Evolutionary conservation across 92 coral and sea anemone species (phyloP), one percentile per base, ranked within the genome.

Genomic region (Porites lobata): DNA sequence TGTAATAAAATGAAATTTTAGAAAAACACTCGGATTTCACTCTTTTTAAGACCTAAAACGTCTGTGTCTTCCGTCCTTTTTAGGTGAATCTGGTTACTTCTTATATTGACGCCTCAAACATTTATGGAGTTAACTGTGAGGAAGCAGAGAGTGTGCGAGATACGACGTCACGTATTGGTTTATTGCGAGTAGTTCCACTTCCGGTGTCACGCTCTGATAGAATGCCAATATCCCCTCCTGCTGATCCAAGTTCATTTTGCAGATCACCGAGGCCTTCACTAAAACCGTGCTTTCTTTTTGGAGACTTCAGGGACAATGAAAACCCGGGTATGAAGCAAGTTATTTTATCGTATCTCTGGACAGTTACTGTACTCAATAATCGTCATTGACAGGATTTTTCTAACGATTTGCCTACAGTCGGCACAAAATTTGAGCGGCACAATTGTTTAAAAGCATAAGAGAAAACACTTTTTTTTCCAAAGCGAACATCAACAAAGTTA

Each of bases 31-130:
- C 47, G 47, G 47, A 38, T 38, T 38, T 38, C 47, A 3, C 47
- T 38, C 61, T n/a, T 26, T 67, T 67, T 67, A 9, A 19, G 11
- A 19, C n/a, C 38, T 18, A 8, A 19, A 8, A 19, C 21, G 32
- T 19, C 32, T 9, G 24, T 9, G 10, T 58, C 26, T 7, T 4
- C 50, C 8, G 4, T 69, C 50, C 17, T 77, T 38, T 21, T 14
- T 50, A 88, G 79, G 51, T 92, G 3, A 92, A 92, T 32, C 19
- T 47, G 10, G 66, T 84, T 63, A 64, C 90, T 70, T 72, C 94
- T 13, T 79, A 72, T 20, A 50, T 92, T 63, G 94, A 92, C 38
- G 94, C 59, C 8, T 92, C 94, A 19, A 89, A 88, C n/a, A 74
- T 92, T 7, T 92, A 92, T 15, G 94, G 94, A 24, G 77, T 83